Base-by-base conservation (phyloP, 2,888 invertebrate species). In the Priocnemis perturbator region DNA sequence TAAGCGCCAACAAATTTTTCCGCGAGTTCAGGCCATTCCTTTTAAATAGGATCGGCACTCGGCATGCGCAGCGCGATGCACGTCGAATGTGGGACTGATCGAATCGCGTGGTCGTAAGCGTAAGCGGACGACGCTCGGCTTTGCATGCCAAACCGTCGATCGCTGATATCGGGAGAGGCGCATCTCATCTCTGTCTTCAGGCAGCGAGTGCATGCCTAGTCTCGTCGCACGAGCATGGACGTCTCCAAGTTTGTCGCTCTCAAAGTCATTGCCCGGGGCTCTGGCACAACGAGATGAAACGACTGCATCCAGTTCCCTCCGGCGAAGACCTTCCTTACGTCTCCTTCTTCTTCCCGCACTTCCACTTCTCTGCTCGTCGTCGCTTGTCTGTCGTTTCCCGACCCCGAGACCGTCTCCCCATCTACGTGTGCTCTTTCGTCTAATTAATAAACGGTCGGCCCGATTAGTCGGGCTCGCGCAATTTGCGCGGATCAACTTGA, bases 181-280 rank as follows among this genome's bases (percentile, higher is more conserved):
- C 5, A 2, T 5, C 26, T 26, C 26, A 3, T 37, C 11, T 37
- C 37, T 11, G 11, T 9, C 7, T 37, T 11, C 26, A 26, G 26
- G 3, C 26, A n/a, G 26, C 37, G 4, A 11, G 2, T 37, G 37
- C 37, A 7, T 11, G 7, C 37, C 37, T 37, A 7, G 11, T 37
- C 50, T 50, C 50, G 50, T 50, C 50, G 50, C 5, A 9, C 47
- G 9, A 9, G 15, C 17, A 19, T 50, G 11, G 37, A 37, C 17
- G 45, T 26, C 73, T 77, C 79, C 78, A 82, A 79, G 74, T 83
- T 82, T 76, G 82, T 77, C 76, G 69, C 60, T 79, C 81, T 83
- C 85, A 85, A 86, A 85, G 85, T 81, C 85, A 83, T 79, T 81
- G 86, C 86, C 81, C 69, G 77, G 48, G 83, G 84, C 85, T 83